Conservation (phyloP, 2,113 vertebrate species). For the Tamias sibiricus region DNA sequence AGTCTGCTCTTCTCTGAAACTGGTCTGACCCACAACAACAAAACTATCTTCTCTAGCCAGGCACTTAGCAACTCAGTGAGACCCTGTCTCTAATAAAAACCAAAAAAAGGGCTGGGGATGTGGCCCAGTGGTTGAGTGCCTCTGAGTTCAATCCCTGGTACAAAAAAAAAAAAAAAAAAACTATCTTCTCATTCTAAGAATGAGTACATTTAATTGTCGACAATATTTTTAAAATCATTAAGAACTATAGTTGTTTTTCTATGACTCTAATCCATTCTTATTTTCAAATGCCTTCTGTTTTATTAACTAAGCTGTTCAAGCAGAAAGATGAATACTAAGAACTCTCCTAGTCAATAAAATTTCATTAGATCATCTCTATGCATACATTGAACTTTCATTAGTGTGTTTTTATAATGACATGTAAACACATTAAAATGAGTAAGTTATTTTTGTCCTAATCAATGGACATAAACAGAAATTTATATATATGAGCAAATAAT, state of each 20-base stretch:
- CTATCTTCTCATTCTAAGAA: conserved; percentile 41
- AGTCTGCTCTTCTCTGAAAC: conserved; percentile 14
- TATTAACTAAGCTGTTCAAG: conserved; percentile 69
- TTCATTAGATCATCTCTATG: conserved; percentile 55
- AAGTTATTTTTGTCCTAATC: conserved; percentile 68
- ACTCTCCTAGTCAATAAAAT: conserved; percentile 70
- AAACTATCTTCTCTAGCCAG: conserved; percentile 51
- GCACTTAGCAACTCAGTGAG: too few relatives aligned
- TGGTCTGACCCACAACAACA: background rate
- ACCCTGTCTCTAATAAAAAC: too few relatives aligned
- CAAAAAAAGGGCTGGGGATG: too few relatives aligned
- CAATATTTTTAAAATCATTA: conserved; percentile 25
- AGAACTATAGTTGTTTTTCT: conserved; percentile 35
- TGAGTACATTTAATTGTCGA: background rate
- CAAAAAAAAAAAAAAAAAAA: too few relatives aligned
- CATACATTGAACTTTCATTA: conserved; percentile 80
- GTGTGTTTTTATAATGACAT: conserved; percentile 76
- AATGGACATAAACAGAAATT: conserved; percentile 75
- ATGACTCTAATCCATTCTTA: conserved; percentile 31
- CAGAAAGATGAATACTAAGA: conserved; percentile 67
- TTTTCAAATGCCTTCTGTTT: conserved; percentile 50
- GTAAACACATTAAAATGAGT: conserved; percentile 71
- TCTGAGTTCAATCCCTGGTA: too few relatives aligned
- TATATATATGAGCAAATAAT: conserved; percentile 70
- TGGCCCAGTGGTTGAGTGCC: too few relatives aligned